These are phyloP conservation scores for Tachystola acroxantha DNA, from an alignment of 2,888 invertebrate species.

Conservation along the genomic window DNA sequence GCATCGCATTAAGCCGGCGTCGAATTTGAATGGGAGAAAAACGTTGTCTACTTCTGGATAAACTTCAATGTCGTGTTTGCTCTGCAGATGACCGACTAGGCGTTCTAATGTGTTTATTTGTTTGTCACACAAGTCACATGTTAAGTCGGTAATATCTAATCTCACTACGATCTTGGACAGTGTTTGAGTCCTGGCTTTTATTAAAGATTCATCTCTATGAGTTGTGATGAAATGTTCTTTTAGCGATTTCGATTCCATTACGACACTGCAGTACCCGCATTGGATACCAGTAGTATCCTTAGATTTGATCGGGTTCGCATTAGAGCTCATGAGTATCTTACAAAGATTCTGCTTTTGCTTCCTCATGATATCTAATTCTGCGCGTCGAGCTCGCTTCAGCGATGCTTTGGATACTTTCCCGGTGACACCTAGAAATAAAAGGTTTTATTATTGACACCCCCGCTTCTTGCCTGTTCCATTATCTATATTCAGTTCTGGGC, in stretches of 20 bases:
- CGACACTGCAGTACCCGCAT: constrained; percentile 50
- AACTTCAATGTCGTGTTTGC: constrained; percentile 6
- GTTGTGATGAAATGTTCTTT: constrained; percentile 36
- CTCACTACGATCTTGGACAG: constrained; percentile 7
- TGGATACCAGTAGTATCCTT: constrained; percentile 28
- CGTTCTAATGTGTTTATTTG: constrained; percentile 39
- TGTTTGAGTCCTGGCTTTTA: constrained; percentile 23
- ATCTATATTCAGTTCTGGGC: not conserved
- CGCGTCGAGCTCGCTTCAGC: constrained; percentile 4
- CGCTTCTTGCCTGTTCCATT: not conserved
- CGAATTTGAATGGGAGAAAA: constrained; percentile 42
- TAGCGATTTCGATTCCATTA: constrained; percentile 39
- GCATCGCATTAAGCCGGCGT: constrained; percentile 29
- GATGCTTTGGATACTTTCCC: constrained; percentile 7
- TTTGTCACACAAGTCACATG: constrained; percentile 29
- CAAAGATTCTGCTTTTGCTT: constrained; percentile 8
- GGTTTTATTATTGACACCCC: constrained; percentile 1
- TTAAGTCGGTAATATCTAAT: constrained; percentile 10
- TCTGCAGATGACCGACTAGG: constrained; percentile 35
- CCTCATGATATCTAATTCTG: not conserved
- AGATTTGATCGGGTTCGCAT: constrained; percentile 50
- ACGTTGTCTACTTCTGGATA: constrained; percentile 14
- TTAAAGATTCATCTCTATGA: constrained; percentile 35
- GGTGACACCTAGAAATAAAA: constrained; percentile 13
- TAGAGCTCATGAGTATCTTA: constrained; percentile 23